phyloP scores from a whole-genome alignment of 2,113 vertebrate species.

The Ceyx melanurus region DNA sequence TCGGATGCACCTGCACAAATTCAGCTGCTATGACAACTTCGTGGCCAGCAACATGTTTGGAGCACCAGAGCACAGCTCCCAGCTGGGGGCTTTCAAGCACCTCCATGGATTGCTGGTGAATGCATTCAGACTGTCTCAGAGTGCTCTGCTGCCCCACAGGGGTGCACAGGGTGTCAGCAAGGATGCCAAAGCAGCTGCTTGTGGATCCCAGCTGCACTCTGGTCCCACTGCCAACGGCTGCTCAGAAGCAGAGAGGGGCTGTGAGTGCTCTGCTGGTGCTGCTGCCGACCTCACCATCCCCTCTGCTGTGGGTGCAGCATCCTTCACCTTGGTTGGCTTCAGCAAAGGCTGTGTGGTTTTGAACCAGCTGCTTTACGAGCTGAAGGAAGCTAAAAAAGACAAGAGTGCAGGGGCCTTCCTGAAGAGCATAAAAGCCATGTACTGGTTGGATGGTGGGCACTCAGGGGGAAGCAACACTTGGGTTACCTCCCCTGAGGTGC shows the following conservation, averaged over 20 bases:
- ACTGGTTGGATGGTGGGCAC: slow-evolving; percentile 97
- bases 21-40: slow-evolving; percentile 96
- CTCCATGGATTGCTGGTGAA: slow-evolving; percentile 88
- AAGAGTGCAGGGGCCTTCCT: slow-evolving; percentile 81
- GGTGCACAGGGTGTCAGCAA: slow-evolving; percentile 56
- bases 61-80: slow-evolving; percentile 86
- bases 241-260: slow-evolving; percentile 70
- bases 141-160: slow-evolving; percentile 70
- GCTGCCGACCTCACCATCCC: slow-evolving; percentile 54
- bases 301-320: slow-evolving; percentile 65
- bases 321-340: slow-evolving; percentile 90
- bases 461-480: slow-evolving; percentile 94
- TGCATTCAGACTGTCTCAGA: slow-evolving; percentile 83
- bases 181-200: slow-evolving; percentile 66
- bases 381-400: slow-evolving; percentile 84
- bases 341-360: slow-evolving; percentile 98
- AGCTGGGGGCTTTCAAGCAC: slow-evolving; percentile 86
- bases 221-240: slow-evolving; percentile 72
- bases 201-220: slow-evolving; percentile 40
- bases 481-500: slow-evolving; percentile 85
- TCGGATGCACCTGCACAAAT: slow-evolving; percentile 95
- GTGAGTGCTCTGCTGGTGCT: slow-evolving; percentile 55
- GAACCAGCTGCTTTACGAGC: slow-evolving; percentile 93
- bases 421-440: slow-evolving; percentile 84
- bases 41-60: slow-evolving; percentile 95